Evolutionary conservation across 2,113 vertebrate genomes (phyloP).

Genomic region (Oceanites oceanicus): DNA sequence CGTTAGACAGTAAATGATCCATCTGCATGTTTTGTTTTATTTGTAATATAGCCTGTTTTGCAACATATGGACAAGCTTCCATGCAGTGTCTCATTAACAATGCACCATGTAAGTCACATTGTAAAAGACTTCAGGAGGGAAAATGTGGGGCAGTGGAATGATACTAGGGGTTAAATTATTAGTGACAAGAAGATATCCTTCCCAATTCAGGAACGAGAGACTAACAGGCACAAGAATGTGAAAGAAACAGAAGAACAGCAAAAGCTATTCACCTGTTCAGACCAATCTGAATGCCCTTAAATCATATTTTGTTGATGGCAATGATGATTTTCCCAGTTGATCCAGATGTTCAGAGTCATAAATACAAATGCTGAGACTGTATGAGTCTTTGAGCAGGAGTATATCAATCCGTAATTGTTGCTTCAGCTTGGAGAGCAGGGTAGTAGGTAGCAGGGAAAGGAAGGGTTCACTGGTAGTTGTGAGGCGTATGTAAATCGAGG

Average conservation of each 20-base stretch:
- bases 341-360: neutral
- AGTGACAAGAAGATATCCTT: neutral
- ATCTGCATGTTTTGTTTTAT: neutral
- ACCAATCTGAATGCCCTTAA: neutral
- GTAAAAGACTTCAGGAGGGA: neutral
- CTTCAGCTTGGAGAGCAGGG: neutral
- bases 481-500: neutral
- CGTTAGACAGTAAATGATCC: neutral
- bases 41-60: neutral
- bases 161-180: neutral
- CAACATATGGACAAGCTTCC: neutral
- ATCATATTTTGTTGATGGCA: neutral
- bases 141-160: neutral
- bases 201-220: neutral
- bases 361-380: neutral
- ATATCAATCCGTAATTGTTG: neutral
- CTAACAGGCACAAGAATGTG: neutral
- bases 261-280: neutral
- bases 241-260: neutral
- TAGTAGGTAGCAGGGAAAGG: neutral
- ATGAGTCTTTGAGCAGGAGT: neutral
- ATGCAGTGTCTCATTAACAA: neutral
- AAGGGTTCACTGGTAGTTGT: neutral
- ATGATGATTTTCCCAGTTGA: neutral
- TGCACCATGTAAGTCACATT: neutral